Percentiles rank a stretch among this genome's conserved stretches.
Evolutionary conservation across 2,797 vertebrate species (phyloP).

Genomic region (Trematomus bernacchii): DNA sequence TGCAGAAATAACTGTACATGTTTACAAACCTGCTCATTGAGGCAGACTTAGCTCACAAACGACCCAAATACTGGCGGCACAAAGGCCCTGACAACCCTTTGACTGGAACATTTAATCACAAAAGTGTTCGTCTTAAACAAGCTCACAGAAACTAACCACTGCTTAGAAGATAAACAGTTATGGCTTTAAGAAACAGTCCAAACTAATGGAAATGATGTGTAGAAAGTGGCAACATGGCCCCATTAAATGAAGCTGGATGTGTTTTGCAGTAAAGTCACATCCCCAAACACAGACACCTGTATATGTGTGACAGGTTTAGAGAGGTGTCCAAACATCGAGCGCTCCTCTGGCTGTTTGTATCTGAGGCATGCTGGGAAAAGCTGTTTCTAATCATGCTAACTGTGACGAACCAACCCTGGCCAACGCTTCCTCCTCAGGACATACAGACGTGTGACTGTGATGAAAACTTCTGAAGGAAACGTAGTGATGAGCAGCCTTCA

Average conservation of each 20-base stretch:
- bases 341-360: constrained; percentile 62
- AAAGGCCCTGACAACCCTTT: no score
- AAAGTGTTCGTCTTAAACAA: not conserved
- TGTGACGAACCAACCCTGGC: constrained; percentile 61
- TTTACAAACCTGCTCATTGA: no score
- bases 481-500: constrained; percentile 23
- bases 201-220: not conserved
- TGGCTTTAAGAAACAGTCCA: not conserved
- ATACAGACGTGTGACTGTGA: constrained; percentile 38
- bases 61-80: no score
- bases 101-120: no score
- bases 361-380: constrained; percentile 44
- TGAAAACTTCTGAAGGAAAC: constrained; percentile 57
- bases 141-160: not conserved
- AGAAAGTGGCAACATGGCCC: not conserved
- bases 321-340: constrained; percentile 32
- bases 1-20: no score
- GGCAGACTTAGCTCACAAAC: no score
- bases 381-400: constrained; percentile 64
- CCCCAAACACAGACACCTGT: constrained; percentile 28
- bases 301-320: constrained; percentile 32
- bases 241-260: not conserved
- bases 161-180: not conserved
- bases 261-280: constrained; percentile 31
- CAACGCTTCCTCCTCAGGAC: constrained; percentile 46